Evolutionary conservation across 1,140 invertebrate genomes (phyloP).

Genomic region (Panagrolaimus sp.): DNA sequence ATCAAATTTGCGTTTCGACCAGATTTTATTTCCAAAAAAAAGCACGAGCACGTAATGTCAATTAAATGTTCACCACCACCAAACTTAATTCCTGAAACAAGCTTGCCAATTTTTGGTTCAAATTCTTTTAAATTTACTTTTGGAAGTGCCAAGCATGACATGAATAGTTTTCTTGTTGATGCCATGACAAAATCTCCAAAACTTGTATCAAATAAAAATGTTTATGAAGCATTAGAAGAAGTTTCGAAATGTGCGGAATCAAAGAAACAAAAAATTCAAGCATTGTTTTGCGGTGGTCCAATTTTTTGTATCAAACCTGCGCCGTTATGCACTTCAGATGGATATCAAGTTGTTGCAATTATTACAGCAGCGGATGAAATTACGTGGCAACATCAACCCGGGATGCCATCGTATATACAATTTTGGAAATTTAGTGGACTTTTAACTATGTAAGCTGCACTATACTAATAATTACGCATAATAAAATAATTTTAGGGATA

Average conservation of each 20-base stretch:
- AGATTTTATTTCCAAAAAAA: not conserved
- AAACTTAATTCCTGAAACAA: too few species aligned
- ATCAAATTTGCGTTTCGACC: not conserved
- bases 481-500: not conserved
- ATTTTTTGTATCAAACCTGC: not conserved
- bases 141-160: too few species aligned
- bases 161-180: constrained; percentile 2
- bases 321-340: not conserved
- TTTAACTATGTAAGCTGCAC: too few species aligned
- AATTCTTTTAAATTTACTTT: too few species aligned
- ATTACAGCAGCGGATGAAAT: not conserved
- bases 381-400: not conserved
- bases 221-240: not conserved
- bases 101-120: too few species aligned
- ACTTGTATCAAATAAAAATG: not conserved
- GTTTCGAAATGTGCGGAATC: not conserved
- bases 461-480: too few species aligned
- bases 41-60: too few species aligned
- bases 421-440: not conserved
- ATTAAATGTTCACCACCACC: too few species aligned
- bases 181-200: not conserved
- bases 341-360: not conserved
- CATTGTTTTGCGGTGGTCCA: not conserved
- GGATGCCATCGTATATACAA: not conserved
- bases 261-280: not conserved